A percentile compares a stretch with the other conserved stretches of the same genome.
These are phyloP conservation scores for Gastrophysa polygoni DNA, from an alignment of 2,888 invertebrate genomes.

Conservation along the genomic window DNA sequence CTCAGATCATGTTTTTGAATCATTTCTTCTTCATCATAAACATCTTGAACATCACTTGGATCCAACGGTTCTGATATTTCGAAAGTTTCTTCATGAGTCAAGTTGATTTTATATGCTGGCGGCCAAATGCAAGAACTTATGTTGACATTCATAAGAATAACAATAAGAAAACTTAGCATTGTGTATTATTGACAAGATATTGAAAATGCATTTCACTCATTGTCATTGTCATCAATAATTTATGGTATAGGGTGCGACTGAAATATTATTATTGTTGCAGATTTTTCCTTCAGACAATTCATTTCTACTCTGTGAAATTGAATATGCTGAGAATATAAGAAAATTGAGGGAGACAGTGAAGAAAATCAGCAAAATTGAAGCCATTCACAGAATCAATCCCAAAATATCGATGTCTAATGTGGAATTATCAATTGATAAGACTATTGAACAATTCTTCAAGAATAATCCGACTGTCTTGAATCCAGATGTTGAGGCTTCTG, in stretches of 20 bases:
- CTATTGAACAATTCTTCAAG: constrained; percentile 64
- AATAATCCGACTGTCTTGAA: constrained; percentile 48
- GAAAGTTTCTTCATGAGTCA: constrained; percentile 54
- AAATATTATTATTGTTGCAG: constrained; percentile 61
- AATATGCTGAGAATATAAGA: constrained; percentile 71
- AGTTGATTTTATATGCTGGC: constrained; percentile 52
- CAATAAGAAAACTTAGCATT: background rate
- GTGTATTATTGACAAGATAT: too few relatives aligned
- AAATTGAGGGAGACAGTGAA: constrained; percentile 50
- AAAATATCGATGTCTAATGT: constrained; percentile 58
- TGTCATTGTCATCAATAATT: background rate
- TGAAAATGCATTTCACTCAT: background rate
- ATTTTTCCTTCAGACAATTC: constrained; percentile 72
- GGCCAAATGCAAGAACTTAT: constrained; percentile 48
- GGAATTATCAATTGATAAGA: constrained; percentile 66
- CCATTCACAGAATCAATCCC: constrained; percentile 51
- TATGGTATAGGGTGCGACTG: background rate
- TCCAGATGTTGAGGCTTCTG: constrained; percentile 43
- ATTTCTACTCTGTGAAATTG: constrained; percentile 69
- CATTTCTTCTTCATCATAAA: constrained; percentile 55
- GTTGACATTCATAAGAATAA: background rate
- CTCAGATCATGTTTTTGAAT: constrained; percentile 38
- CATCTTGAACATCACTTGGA: constrained; percentile 53
- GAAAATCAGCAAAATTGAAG: constrained; percentile 52
- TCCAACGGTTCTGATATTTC: constrained; percentile 52